Evolutionary conservation across 2,113 vertebrate species (phyloP).

Genomic region (Xiphorhynchus elegans): DNA sequence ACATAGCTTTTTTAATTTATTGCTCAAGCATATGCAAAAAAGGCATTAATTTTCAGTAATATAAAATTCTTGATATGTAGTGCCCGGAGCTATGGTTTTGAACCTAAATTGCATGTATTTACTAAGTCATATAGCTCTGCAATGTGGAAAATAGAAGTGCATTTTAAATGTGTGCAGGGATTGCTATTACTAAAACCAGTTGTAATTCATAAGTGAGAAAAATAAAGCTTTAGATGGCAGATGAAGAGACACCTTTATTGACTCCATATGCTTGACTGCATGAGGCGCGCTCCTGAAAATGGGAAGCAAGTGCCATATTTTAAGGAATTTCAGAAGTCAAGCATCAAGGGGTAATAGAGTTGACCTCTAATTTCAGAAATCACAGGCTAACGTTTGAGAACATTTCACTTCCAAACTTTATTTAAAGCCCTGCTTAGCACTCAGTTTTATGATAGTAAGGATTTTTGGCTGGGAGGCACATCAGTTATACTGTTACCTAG

Average conservation of each 20-base stretch:
- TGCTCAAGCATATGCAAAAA: conserved; percentile 56
- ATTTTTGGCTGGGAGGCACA: conserved; percentile 1
- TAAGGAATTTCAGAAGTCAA: conserved; percentile 63
- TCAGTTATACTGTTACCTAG: not conserved
- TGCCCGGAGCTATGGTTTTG: conserved; percentile 54
- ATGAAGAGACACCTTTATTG: conserved; percentile 53
- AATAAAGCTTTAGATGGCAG: conserved; percentile 53
- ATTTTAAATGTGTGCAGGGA: conserved; percentile 25
- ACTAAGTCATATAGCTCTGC: conserved; percentile 44
- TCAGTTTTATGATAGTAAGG: conserved; percentile 42
- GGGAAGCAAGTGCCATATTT: conserved; percentile 55
- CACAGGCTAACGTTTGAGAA: conserved; percentile 40
- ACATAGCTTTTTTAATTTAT: conserved; percentile 61
- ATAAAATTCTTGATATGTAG: conserved; percentile 2
- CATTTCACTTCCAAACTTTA: conserved; percentile 64
- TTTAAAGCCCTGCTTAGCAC: conserved; percentile 66
- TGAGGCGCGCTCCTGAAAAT: conserved; percentile 32
- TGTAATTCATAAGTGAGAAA: conserved; percentile 46
- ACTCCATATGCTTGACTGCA: conserved; percentile 38
- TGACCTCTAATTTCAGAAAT: conserved; percentile 69
- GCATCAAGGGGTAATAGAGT: conserved; percentile 65
- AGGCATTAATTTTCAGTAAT: conserved; percentile 61
- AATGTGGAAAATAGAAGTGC: conserved; percentile 36
- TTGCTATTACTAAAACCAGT: conserved; percentile 33
- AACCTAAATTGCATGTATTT: conserved; percentile 63